Evolutionary conservation across 2,113 vertebrate species (phyloP), one percentile per base, ranked within the genome.

Genomic region (Charadrius vociferus): DNA sequence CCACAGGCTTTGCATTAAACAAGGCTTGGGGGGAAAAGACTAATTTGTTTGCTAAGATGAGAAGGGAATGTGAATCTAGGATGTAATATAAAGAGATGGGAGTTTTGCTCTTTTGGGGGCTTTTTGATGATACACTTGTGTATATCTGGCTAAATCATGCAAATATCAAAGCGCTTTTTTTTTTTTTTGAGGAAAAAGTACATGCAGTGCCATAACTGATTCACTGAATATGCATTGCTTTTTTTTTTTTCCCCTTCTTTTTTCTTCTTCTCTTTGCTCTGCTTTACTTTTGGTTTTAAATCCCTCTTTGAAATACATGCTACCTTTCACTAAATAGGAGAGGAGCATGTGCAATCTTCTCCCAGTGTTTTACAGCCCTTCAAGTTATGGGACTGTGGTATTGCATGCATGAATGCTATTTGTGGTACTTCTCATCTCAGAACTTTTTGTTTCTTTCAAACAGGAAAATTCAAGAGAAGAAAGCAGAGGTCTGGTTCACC

Each of bases 401-500:
- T 45, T 90, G 58, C 66, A 71, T 92, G 58, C 19, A 14, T 14
- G 16, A 67, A 41, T 87, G 26, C 10, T 56, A 12, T 78, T 82
- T 45, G 18, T 63, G 26, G 9, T 63, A 34, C 45, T 74, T 65
- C 32, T 41, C 8, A 0, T 5, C 73, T 94, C 45, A 96, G 85
- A 92, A 67, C 30, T 27, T 68, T 97, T 75, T 97, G 30, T 92
- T 91, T 68, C 39, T 94, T 93, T 94, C 53, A 65, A 98, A 98
- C 98, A 99, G 98, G 99, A 99, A 83, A 98, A 98, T 81, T 98
- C 98, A 12, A 93, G 95, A 75, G 98, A 99, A 70, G 98, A 98
- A 94, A 98, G 97, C 95, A 98, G 96, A 84, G 96, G 98, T 67
- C 98, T 99, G 17, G 98, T 99, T 53, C 99, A 99, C 94, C 99